phyloP scores from a whole-genome alignment of 2,888 invertebrate genomes.

The Panopea generosa region DNA sequence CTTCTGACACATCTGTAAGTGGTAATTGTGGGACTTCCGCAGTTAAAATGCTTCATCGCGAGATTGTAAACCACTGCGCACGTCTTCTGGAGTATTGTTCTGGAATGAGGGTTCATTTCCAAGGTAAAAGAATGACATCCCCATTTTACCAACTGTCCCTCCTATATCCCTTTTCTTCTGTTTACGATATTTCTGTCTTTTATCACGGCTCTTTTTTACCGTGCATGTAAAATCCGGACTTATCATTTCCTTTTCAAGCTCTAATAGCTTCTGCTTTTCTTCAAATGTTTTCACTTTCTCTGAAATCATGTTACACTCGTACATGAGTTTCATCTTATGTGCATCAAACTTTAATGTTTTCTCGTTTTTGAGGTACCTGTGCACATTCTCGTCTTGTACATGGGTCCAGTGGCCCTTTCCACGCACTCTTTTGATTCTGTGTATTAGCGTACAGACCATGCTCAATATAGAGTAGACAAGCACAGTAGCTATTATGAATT shows the following conservation, averaged over 20 bases:
- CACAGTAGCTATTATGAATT: constrained; percentile 53
- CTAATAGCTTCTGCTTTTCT: constrained; percentile 25
- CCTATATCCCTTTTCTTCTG: constrained; percentile 8
- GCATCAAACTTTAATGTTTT: constrained; percentile 43
- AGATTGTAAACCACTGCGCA: too few relatives aligned
- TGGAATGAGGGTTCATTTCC: neutral
- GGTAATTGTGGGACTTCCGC: too few relatives aligned
- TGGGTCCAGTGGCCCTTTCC: constrained; percentile 36
- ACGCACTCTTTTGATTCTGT: constrained; percentile 41
- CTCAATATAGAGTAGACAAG: constrained; percentile 55
- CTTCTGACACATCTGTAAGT: too few relatives aligned
- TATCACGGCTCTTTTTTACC: neutral
- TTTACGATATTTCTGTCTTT: constrained; percentile 13
- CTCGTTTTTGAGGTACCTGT: constrained; percentile 46
- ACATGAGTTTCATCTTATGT: constrained; percentile 33
- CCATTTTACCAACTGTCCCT: constrained; percentile 36
- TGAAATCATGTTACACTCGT: constrained; percentile 27
- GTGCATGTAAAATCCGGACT: constrained; percentile 17
- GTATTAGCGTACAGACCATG: constrained; percentile 48
- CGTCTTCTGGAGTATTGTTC: too few relatives aligned
- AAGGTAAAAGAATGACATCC: constrained; percentile 33
- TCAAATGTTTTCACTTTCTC: constrained; percentile 31
- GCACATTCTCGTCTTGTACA: constrained; percentile 45
- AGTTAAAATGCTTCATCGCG: too few relatives aligned
- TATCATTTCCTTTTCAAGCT: constrained; percentile 27